phyloP scores from a whole-genome alignment of 1,140 invertebrate genomes.

The Aradophagus sp. region DNA sequence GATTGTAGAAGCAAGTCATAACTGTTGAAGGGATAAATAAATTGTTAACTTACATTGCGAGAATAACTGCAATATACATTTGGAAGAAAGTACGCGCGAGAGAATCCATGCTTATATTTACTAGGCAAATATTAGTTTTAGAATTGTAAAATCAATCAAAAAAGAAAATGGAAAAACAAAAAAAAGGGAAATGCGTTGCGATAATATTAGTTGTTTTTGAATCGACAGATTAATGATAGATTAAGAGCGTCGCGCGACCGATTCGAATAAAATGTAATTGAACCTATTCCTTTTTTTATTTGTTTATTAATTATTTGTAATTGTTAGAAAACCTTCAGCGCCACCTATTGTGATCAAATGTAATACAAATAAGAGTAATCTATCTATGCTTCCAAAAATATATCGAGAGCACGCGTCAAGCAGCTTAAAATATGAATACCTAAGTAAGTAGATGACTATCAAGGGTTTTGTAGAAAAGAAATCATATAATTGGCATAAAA shows the following conservation, averaged over 20 bases:
- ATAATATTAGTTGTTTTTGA: constrained; percentile 50
- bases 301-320: no score
- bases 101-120: constrained; percentile 49
- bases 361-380: no score
- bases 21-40: neutral
- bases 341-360: no score
- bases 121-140: constrained; percentile 55
- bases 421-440: no score
- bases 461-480: no score
- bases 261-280: constrained; percentile 7
- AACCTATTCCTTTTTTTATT: no score
- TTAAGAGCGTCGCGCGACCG: constrained; percentile 21
- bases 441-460: no score
- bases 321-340: no score
- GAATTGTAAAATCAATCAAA: constrained; percentile 57
- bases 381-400: no score
- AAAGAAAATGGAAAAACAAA: constrained; percentile 1
- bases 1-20: neutral
- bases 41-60: neutral
- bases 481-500: no score
- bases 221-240: constrained; percentile 32
- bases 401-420: no score
- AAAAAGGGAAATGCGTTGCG: constrained; percentile 38
- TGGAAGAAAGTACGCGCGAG: constrained; percentile 35
- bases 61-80: constrained; percentile 9